These are phyloP conservation scores for Meloe dianella DNA, from an alignment of 2,888 invertebrate genomes.

Conservation along the genomic window DNA sequence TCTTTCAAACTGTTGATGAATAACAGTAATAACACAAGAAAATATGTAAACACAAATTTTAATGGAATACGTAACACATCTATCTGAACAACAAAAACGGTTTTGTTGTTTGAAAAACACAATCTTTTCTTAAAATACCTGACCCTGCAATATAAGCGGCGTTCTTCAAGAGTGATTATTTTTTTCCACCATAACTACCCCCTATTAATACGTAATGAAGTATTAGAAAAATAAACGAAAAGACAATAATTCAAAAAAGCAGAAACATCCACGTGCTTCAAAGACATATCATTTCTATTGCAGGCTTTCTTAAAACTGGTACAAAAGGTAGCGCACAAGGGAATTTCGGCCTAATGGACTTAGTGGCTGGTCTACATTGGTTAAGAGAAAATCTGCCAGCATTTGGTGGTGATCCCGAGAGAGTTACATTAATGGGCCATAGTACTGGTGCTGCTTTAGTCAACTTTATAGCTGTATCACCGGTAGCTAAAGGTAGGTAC, in stretches of 20 bases:
- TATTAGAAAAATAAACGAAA: background rate
- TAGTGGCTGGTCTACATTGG: conserved; percentile 96
- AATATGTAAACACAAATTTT: conserved; percentile 1
- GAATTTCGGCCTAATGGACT: conserved; percentile 90
- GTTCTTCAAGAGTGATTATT: no score
- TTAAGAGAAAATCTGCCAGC: conserved; percentile 91
- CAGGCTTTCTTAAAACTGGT: conserved; percentile 90
- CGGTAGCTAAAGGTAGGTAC: conserved; percentile 95
- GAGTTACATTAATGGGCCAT: conserved; percentile 94
- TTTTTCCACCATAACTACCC: background rate
- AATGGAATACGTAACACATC: conserved; percentile 21
- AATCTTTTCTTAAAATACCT: background rate
- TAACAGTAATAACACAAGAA: background rate
- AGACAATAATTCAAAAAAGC: no score
- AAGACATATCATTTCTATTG: conserved; percentile 51
- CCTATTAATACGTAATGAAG: conserved; percentile 3
- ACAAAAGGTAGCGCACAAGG: conserved; percentile 88
- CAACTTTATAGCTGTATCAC: conserved; percentile 94
- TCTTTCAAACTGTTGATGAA: background rate
- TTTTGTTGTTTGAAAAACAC: background rate
- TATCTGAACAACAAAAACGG: background rate
- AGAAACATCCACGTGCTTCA: no score
- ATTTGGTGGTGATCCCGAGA: conserved; percentile 93
- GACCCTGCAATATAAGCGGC: background rate
- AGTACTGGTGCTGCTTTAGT: conserved; percentile 96